These are phyloP conservation scores for Maniola jurtina DNA, from an alignment of 1,140 invertebrate species.

Conservation along the genomic window DNA sequence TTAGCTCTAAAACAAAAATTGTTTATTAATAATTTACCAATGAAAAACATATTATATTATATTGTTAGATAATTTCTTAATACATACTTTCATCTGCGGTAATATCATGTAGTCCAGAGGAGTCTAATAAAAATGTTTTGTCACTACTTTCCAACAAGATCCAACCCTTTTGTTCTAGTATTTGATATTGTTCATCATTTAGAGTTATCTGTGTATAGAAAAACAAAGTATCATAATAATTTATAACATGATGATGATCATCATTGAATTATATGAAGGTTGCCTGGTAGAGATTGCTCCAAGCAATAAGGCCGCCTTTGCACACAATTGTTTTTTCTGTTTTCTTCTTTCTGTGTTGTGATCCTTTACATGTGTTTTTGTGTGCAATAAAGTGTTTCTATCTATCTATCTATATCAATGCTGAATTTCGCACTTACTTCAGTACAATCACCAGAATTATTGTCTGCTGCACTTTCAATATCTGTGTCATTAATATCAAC, in stretches of 20 bases:
- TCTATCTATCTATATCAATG: no score
- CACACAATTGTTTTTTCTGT: no score
- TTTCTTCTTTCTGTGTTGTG: no score
- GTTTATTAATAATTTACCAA: not conserved
- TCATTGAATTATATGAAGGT: no score
- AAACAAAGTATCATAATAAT: not conserved
- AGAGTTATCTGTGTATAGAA: slow-evolving; percentile 57
- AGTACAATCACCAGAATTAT: slow-evolving; percentile 33
- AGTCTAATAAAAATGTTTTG: slow-evolving; percentile 63
- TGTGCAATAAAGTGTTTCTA: no score
- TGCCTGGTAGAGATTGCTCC: no score
- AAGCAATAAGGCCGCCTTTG: no score
- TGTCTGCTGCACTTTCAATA: slow-evolving; percentile 21
- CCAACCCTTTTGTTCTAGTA: slow-evolving; percentile 64
- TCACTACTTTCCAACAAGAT: slow-evolving; percentile 62
- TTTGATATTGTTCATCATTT: slow-evolving; percentile 62
- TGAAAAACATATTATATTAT: no score
- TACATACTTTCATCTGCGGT: slow-evolving; percentile 59
- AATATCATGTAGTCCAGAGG: slow-evolving; percentile 63
- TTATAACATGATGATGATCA: no score
- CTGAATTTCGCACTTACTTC: slow-evolving; percentile 26
- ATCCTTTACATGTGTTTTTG: no score
- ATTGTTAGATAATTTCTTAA: not conserved
- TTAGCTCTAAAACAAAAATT: slow-evolving; percentile 46
- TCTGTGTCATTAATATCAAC: slow-evolving; percentile 16